Base-by-base conservation (phyloP, 2,113 vertebrate genomes). In the Neomonachus schauinslandi region DNA sequence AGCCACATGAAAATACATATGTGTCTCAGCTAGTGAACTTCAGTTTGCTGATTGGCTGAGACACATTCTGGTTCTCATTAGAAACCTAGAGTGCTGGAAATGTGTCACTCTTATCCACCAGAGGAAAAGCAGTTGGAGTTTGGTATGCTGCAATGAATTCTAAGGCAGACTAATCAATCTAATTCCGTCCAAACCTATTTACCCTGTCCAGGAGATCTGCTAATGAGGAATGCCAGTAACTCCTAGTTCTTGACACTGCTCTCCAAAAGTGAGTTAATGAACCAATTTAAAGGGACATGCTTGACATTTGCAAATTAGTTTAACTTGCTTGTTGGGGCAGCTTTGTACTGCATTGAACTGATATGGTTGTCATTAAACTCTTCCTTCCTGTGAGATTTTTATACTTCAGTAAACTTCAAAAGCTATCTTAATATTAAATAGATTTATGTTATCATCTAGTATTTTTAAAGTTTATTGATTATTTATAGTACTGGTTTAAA, bases 241-340 rank as follows among this genome's bases (percentile, higher is more conserved):
- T 97, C 71, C 84, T 97, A 93, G 87, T 96, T 97, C 97, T 97
- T 98, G 97, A 97, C 98, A 95, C 65, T 74, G 59, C 57, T 92
- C 92, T 98, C 77, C 97, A 98, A 94, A 98, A 98, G 84, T 97
- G 88, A 98, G 96, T 91, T 97, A 98, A 97, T 97, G 95, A 97
- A 97, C 95, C 97, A 97, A 97, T 97, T 97, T 97, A 95, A 97
- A 97, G 96, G 95, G 97, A 97, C 97, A 97, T 86, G 90, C 96
- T 94, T 98, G 97, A 98, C 95, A 97, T 98, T 96, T 97, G 92
- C 96, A 98, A 98, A 98, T 97, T 88, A 95, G 95, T 77, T 97
- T 94, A 96, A 85, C 97, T 95, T 71, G 90, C 76, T 98, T 96
- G 31, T 92, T 96, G 92, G 88, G 74, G 74, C 76, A 95, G 94